phyloP scores from a whole-genome alignment of 2,888 invertebrate species.

The Sialis fuliginosa region DNA sequence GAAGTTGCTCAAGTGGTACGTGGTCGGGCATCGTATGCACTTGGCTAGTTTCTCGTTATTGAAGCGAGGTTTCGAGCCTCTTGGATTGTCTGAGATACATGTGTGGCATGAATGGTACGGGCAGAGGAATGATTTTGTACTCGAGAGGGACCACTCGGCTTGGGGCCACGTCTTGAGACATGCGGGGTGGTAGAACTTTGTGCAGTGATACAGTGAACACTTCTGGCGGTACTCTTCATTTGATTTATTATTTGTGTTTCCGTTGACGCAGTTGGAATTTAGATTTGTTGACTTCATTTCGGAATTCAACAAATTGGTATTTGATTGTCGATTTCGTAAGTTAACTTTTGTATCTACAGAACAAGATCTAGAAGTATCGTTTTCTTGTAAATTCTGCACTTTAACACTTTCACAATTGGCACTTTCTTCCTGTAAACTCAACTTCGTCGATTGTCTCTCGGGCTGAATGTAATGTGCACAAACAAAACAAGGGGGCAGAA shows the following conservation, averaged over 20 bases:
- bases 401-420: too few species aligned
- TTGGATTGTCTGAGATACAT: slow-evolving; percentile 63
- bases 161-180: slow-evolving; percentile 72
- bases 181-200: slow-evolving; percentile 53
- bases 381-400: too few species aligned
- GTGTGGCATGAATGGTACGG: slow-evolving; percentile 76
- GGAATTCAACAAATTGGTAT: too few species aligned
- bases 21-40: slow-evolving; percentile 76
- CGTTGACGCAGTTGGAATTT: too few species aligned
- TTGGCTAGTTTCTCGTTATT: slow-evolving; percentile 47
- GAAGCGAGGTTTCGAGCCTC: slow-evolving; percentile 41
- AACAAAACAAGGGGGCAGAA: slow-evolving; percentile 45
- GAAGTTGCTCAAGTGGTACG: slow-evolving; percentile 70
- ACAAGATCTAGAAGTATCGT: too few species aligned
- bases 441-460: too few species aligned
- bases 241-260: slow-evolving; percentile 16
- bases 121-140: slow-evolving; percentile 36
- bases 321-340: too few species aligned
- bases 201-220: slow-evolving; percentile 49
- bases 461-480: slow-evolving; percentile 30
- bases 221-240: slow-evolving; percentile 29
- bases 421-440: too few species aligned
- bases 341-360: too few species aligned
- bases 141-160: slow-evolving; percentile 31
- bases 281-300: too few species aligned